Percentiles rank a stretch among this genome's conserved stretches.
Conservation (phyloP, 2,113 vertebrate genomes). For the Vulpes lagopus region DNA sequence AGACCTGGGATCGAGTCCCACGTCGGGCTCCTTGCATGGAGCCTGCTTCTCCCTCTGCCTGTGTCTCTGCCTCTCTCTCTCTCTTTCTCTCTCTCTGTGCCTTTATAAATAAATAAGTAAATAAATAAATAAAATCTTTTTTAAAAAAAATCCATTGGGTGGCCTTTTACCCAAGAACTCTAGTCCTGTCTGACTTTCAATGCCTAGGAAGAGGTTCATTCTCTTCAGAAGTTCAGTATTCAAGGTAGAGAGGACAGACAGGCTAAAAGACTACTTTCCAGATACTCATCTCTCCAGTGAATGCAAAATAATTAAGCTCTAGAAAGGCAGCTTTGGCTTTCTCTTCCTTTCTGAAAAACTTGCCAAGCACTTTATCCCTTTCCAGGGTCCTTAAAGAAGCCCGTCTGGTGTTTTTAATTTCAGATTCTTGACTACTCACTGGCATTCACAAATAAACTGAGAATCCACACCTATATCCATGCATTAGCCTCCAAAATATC, state of each 20-base stretch:
- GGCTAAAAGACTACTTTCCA: neutral
- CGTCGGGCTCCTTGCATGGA: too few species aligned
- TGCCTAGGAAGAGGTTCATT: neutral
- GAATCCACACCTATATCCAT: neutral
- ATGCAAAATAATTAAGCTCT: neutral
- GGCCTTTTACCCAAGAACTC: neutral
- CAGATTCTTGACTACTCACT: neutral
- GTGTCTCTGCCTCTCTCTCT: too few species aligned
- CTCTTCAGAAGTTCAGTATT: neutral
- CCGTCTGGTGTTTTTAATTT: neutral
- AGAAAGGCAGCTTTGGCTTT: neutral
- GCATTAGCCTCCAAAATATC: neutral
- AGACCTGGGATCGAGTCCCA: too few species aligned
- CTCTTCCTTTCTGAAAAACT: constrained; percentile 8
- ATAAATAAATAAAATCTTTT: too few species aligned
- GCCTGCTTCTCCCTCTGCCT: too few species aligned
- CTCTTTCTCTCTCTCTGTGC: too few species aligned
- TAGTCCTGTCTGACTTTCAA: neutral
- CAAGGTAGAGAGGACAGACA: neutral
- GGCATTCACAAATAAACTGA: neutral
- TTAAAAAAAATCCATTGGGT: neutral
- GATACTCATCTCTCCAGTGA: neutral
- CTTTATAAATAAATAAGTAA: too few species aligned
- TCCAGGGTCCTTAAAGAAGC: neutral
- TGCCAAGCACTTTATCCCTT: neutral